Percentiles rank a stretch among this genome's conserved stretches.
phyloP scores from a whole-genome alignment of 2,113 vertebrate genomes.

The Caretta caretta region DNA sequence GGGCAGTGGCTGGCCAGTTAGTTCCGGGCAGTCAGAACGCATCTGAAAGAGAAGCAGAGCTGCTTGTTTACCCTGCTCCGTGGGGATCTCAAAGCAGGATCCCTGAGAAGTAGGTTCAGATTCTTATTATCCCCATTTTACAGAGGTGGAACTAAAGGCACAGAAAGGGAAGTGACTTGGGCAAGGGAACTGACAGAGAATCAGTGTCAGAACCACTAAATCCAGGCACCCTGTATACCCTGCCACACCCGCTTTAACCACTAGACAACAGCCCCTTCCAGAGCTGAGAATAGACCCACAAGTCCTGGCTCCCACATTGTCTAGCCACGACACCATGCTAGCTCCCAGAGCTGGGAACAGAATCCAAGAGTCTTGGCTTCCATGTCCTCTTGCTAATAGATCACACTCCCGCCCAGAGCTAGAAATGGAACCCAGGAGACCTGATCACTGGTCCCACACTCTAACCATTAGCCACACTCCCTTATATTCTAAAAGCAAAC shows the following conservation, averaged over 20 bases:
- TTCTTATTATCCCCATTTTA: too few relatives aligned
- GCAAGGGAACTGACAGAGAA: too few relatives aligned
- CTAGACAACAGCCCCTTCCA: neutral
- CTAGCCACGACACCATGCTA: neutral
- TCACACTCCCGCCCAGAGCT: neutral
- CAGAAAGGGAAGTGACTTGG: neutral
- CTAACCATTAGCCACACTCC: neutral
- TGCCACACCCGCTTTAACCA: neutral
- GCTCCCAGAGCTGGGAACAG: neutral
- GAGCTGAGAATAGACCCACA: too few relatives aligned
- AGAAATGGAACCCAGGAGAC: neutral
- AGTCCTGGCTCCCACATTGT: neutral
- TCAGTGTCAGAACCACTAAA: too few relatives aligned
- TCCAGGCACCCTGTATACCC: neutral
- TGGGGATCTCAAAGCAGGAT: neutral
- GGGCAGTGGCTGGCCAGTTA: slow-evolving; percentile 23
- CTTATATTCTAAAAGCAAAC: neutral
- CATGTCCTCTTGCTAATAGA: neutral
- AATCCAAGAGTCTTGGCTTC: neutral
- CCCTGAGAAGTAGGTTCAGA: neutral
- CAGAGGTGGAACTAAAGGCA: neutral
- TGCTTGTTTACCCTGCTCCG: neutral
- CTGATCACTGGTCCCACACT: neutral
- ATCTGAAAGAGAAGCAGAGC: neutral
- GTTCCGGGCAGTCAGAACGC: neutral